phyloP scores from a whole-genome alignment of 2,888 invertebrate species.

The Habroteleia sp. region DNA sequence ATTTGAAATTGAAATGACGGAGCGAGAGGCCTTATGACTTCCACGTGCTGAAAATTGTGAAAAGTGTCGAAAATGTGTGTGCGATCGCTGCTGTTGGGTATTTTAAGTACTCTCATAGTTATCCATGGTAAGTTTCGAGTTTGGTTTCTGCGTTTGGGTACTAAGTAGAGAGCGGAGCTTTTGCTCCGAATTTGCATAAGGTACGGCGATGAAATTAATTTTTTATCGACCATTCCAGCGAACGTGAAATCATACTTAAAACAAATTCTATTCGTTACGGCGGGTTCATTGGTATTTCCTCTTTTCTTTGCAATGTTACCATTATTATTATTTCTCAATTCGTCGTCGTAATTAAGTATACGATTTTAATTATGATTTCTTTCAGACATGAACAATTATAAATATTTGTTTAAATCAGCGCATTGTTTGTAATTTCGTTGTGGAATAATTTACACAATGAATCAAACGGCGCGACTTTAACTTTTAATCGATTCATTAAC shows the following conservation, averaged over 20 bases:
- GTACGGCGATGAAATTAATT: slow-evolving; percentile 22
- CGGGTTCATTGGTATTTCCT: too few species aligned
- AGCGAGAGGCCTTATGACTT: slow-evolving; percentile 53
- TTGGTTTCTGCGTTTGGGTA: slow-evolving; percentile 23
- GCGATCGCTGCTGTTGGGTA: slow-evolving; percentile 73
- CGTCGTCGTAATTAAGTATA: too few species aligned
- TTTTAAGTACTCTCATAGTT: slow-evolving; percentile 71
- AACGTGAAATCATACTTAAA: slow-evolving; percentile 1
- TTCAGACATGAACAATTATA: too few species aligned
- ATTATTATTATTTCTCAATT: too few species aligned
- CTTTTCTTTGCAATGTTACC: too few species aligned
- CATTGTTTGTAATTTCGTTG: too few species aligned
- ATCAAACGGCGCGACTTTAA: too few species aligned
- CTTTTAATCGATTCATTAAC: too few species aligned
- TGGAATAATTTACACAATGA: too few species aligned
- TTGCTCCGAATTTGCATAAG: slow-evolving; percentile 24
- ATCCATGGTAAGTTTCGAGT: slow-evolving; percentile 73
- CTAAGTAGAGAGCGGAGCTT: slow-evolving; percentile 6
- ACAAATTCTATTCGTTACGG: not conserved
- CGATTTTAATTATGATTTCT: too few species aligned
- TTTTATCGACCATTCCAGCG: slow-evolving; percentile 10
- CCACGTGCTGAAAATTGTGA: slow-evolving; percentile 50
- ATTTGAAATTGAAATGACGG: slow-evolving; percentile 51
- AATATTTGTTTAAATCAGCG: too few species aligned
- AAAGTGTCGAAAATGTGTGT: slow-evolving; percentile 67